phyloP scores from a whole-genome alignment of 2,113 vertebrate species.

The Nerophis ophidion region DNA sequence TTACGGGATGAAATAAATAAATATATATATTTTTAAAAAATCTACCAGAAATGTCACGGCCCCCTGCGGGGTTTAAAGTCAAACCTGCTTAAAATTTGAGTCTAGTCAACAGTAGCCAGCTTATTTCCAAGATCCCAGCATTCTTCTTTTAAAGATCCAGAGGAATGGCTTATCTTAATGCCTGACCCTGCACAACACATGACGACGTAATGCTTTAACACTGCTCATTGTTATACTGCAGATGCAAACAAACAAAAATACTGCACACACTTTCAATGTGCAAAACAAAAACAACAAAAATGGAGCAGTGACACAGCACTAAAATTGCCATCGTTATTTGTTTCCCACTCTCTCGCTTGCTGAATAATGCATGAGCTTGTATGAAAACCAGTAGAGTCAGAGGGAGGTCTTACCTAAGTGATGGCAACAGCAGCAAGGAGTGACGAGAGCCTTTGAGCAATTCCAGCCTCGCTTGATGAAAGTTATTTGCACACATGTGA shows the following conservation, averaged over 20 bases:
- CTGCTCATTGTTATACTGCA: background rate
- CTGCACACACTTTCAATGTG: background rate
- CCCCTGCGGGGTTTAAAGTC: no score
- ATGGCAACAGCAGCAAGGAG: background rate
- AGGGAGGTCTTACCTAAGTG: conserved; percentile 30
- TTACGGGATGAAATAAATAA: no score
- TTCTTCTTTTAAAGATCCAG: conserved; percentile 23
- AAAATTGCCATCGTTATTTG: background rate
- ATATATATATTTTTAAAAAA: no score
- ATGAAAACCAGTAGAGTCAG: background rate
- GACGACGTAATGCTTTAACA: conserved; percentile 48
- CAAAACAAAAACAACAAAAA: background rate
- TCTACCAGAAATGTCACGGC: no score
- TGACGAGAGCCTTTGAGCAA: conserved; percentile 19
- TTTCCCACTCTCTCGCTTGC: no score
- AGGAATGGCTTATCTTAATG: conserved; percentile 52
- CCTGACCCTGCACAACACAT: conserved; percentile 45
- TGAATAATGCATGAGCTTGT: no score
- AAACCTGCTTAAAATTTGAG: no score
- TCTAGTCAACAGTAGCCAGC: no score
- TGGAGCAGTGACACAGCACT: background rate
- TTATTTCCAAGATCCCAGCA: background rate
- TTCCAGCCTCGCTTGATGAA: conserved; percentile 36
- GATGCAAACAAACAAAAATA: no score
- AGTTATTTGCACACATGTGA: conserved; percentile 70